Base-by-base conservation (phyloP, 2,113 vertebrate genomes). In the Chaetura pelagica region DNA sequence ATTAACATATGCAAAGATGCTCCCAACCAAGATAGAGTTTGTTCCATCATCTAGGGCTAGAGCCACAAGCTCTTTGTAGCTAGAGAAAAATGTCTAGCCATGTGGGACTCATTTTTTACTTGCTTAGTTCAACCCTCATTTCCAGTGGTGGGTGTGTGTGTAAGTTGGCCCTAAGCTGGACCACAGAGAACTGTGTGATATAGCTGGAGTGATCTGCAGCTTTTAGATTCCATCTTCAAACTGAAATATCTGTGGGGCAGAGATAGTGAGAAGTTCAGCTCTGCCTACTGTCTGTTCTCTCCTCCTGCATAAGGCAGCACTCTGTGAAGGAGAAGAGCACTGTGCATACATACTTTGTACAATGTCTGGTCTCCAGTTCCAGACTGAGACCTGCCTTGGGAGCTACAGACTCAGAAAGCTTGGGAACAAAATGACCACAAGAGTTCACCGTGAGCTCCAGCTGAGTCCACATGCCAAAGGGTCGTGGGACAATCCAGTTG, bases 1-100 rank as follows among this genome's bases (percentile, higher is more conserved):
- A 71, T 15, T 15, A 66, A 17, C 32, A 38, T 1, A 4, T 4
- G 5, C 22, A 59, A 86, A 84, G 42, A 86, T 74, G 32, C 2
- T 23, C 13, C 38, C 8, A 69, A 34, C 48, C 3, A 2, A 82
- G 66, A 59, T 1, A 35, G 5, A 0, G 0, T 67, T 12, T 23
- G 22, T 46, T 91, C 12, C 10, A 5, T 62, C 6, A 34, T 16
- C 24, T 22, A 40, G 16, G 22, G 29, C 32, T 35, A 4, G 2
- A 69, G 35, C 46, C 35, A 51, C 18, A 77, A 24, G 6, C 13
- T 66, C 54, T 64, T 77, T 6, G 7, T 24, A 84, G 55, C n/a
- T 46, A 21, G 19, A 54, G 30, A 80, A 80, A 52, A 26, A 8
- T 10, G 35, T 3, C 46, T 48, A 19, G 46, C 46, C 19, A 22